phyloP scores from a whole-genome alignment of 2,797 vertebrate genomes.

The Scarus forsteni region DNA sequence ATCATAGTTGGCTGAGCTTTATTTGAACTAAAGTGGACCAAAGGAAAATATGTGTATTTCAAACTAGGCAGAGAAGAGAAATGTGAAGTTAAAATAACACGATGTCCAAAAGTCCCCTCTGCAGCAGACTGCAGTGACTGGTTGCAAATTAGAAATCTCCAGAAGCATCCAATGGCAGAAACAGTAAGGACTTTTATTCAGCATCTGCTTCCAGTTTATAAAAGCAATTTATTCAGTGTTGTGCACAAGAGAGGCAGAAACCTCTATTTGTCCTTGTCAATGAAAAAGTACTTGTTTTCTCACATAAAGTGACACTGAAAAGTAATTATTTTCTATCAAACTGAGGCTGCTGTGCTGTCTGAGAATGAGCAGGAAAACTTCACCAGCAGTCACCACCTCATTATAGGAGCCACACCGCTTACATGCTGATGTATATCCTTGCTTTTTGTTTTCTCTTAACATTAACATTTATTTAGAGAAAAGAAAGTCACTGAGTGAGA shows the following conservation, averaged over 20 bases:
- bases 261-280: conserved; percentile 1
- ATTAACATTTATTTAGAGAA: background rate
- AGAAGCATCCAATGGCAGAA: background rate
- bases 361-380: background rate
- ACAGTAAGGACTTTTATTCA: background rate
- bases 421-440: conserved; percentile 1
- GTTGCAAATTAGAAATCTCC: background rate
- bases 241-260: background rate
- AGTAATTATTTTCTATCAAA: conserved; percentile 13
- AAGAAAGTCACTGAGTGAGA: conserved; percentile 6
- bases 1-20: too few species aligned
- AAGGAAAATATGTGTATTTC: background rate
- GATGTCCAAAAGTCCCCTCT: background rate
- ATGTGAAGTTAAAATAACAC: background rate
- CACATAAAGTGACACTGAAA: conserved; percentile 5
- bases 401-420: conserved; percentile 3
- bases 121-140: background rate
- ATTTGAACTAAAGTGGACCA: too few species aligned
- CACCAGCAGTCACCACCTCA: conserved; percentile 9
- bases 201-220: background rate
- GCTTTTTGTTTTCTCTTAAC: background rate
- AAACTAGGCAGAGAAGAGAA: background rate
- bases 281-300: background rate
- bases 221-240: background rate
- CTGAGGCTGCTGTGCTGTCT: conserved; percentile 9